Percentiles rank a stretch among this genome's conserved stretches.
phyloP scores from a whole-genome alignment of 2,888 invertebrate species.

The Hyppa rectilinea region DNA sequence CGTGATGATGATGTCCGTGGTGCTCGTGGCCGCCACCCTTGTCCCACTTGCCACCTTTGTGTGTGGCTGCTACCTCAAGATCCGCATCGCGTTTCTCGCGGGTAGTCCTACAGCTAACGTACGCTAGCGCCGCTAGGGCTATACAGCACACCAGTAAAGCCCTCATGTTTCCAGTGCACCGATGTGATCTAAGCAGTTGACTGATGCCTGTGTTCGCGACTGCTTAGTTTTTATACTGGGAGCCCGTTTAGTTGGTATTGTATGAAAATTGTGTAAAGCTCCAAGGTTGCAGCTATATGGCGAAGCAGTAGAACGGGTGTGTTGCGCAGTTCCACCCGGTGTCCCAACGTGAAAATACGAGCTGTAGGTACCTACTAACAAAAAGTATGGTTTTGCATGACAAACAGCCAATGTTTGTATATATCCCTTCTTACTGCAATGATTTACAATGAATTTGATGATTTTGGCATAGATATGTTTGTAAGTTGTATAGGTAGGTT shows the following conservation, averaged over 20 bases:
- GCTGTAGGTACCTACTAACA: conserved; percentile 39
- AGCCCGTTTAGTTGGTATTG: conserved; percentile 80
- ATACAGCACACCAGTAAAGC: conserved; percentile 83
- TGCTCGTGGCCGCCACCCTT: conserved; percentile 92
- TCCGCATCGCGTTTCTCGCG: conserved; percentile 89
- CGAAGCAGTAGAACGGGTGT: conserved; percentile 73
- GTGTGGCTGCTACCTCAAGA: conserved; percentile 88
- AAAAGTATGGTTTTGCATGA: conserved; percentile 50
- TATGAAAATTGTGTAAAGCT: conserved; percentile 87
- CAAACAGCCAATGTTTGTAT: background rate
- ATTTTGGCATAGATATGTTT: background rate
- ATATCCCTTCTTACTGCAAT: conserved; percentile 8
- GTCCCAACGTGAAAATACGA: conserved; percentile 78
- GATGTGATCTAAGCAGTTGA: conserved; percentile 78
- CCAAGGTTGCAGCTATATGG: conserved; percentile 85
- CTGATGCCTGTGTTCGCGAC: conserved; percentile 78
- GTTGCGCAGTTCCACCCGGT: conserved; percentile 81
- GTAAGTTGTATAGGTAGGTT: background rate
- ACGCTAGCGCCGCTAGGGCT: conserved; percentile 88
- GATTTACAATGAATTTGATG: background rate
- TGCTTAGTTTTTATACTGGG: conserved; percentile 86
- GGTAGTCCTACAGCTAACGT: conserved; percentile 88
- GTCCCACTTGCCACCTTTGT: conserved; percentile 85
- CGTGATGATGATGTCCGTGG: conserved; percentile 91
- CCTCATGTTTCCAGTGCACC: conserved; percentile 83